Conservation (phyloP, 2,113 vertebrate genomes). For the Nasalis larvatus region DNA sequence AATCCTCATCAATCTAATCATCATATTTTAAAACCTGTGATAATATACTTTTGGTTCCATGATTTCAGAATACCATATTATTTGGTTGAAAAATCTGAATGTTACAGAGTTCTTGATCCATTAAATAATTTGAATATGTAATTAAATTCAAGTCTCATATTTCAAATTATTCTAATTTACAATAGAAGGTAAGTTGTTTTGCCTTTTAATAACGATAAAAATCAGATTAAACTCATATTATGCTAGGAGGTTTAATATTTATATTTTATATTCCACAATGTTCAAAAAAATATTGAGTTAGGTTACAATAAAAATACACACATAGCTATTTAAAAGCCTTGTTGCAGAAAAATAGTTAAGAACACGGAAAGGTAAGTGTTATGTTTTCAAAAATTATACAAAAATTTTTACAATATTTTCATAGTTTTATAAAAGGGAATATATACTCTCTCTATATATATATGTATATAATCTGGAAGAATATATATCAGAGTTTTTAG, state of each 20-base stretch:
- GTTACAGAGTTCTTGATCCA: neutral
- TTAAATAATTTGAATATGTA: neutral
- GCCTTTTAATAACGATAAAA: constrained; percentile 8
- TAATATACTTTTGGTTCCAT: neutral
- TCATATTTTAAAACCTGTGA: neutral
- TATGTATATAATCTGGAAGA: neutral
- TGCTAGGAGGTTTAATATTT: neutral
- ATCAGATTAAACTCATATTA: constrained; percentile 8
- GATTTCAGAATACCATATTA: neutral
- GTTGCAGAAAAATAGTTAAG: neutral
- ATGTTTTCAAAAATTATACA: neutral
- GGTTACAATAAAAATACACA: neutral
- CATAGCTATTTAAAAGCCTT: neutral
- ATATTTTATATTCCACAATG: neutral
- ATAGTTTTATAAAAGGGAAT: neutral
- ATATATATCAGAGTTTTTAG: neutral
- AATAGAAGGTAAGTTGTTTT: constrained; percentile 6
- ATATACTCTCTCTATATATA: neutral
- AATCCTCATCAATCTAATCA: neutral
- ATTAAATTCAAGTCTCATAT: neutral
- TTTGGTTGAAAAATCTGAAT: constrained; percentile 1
- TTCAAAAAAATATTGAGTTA: neutral
- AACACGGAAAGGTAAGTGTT: neutral
- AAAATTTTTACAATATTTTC: neutral
- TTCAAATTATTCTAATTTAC: constrained; percentile 6